A percentile compares a stretch with the other conserved stretches of the same genome.
These are phyloP conservation scores for Triops longicaudatus DNA, from an alignment of 1,140 invertebrate species.

Conservation along the genomic window DNA sequence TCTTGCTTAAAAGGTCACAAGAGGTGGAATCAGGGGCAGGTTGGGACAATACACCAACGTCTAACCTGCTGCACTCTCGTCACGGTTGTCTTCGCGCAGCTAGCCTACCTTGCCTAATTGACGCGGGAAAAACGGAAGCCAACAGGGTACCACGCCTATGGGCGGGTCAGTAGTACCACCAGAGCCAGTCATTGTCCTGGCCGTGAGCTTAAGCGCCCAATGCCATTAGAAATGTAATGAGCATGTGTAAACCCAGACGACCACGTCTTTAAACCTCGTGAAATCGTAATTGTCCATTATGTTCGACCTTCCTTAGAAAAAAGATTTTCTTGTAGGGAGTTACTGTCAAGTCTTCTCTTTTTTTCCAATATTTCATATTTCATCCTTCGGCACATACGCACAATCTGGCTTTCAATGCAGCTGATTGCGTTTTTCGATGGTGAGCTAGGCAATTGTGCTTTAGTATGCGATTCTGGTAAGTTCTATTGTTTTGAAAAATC, in stretches of 20 bases:
- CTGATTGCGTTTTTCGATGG: neutral
- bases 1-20: slow-evolving; percentile 10
- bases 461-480: neutral
- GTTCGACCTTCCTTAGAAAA: neutral
- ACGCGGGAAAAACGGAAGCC: neutral
- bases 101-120: slow-evolving; percentile 8
- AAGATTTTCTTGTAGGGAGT: neutral
- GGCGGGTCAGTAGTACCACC: neutral
- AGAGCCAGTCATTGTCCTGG: neutral
- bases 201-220: neutral
- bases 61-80: slow-evolving; percentile 8
- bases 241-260: neutral
- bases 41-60: neutral
- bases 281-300: neutral
- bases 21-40: neutral
- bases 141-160: neutral
- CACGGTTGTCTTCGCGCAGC: slow-evolving; percentile 10
- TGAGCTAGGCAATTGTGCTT: neutral
- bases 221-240: neutral
- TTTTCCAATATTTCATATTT: too few species aligned
- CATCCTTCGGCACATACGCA: too few species aligned
- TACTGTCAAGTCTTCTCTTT: too few species aligned
- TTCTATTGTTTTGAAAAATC: neutral
- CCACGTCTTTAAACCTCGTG: neutral
- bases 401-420: neutral